Percentiles rank a stretch among this genome's conserved stretches.
Conservation (phyloP, 2,113 vertebrate genomes). For the Thalassoma bifasciatum region DNA sequence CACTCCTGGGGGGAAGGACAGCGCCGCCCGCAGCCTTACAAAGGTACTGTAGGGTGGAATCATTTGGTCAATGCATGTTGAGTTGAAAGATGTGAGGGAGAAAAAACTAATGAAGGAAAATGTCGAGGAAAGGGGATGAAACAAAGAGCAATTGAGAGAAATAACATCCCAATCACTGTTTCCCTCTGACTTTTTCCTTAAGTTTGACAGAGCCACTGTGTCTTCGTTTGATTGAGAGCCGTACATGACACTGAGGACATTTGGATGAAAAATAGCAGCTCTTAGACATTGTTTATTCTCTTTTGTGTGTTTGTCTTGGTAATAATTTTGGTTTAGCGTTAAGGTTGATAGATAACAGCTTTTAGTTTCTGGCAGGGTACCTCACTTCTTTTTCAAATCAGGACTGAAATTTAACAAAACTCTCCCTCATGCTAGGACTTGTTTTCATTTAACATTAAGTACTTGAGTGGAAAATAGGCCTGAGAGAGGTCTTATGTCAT, state of each 20-base stretch:
- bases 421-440: conserved; percentile 29
- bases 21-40: conserved; percentile 94
- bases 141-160: conserved; percentile 37
- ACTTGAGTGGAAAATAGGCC: conserved; percentile 26
- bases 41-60: conserved; percentile 84
- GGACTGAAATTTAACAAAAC: conserved; percentile 52
- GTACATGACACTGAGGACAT: conserved; percentile 29
- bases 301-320: conserved; percentile 16
- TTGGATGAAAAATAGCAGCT: conserved; percentile 49
- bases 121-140: conserved; percentile 3
- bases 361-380: conserved; percentile 59
- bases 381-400: conserved; percentile 48
- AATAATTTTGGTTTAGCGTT: conserved; percentile 44
- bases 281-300: conserved; percentile 44
- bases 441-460: conserved; percentile 43
- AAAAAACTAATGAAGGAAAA: conserved; percentile 12
- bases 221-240: conserved; percentile 49
- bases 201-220: conserved; percentile 27
- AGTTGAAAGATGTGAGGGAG: neutral
- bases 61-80: neutral
- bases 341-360: conserved; percentile 57
- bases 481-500: conserved; percentile 31
- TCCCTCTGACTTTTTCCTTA: conserved; percentile 34
- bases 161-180: conserved; percentile 14
- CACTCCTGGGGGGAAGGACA: conserved; percentile 97